A percentile compares a stretch with the other conserved stretches of the same genome.
Conservation (phyloP, 2,797 vertebrate species). For the Sardinella longiceps region DNA sequence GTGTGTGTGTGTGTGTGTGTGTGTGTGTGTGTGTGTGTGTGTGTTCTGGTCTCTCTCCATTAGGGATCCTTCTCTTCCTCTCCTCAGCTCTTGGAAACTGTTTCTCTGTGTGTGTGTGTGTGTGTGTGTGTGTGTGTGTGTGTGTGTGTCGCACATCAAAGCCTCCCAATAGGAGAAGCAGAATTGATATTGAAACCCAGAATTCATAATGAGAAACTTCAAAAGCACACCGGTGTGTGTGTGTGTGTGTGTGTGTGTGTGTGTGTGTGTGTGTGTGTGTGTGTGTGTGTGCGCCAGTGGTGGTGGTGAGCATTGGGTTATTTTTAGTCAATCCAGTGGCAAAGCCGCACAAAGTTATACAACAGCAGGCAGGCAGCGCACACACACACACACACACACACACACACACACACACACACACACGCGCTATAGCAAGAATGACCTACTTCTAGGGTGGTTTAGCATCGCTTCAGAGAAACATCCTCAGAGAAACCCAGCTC, state of each 20-base stretch:
- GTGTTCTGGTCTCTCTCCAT: background rate
- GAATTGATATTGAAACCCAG: slow-evolving; percentile 1
- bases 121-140: too few species aligned
- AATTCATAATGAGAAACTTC: background rate
- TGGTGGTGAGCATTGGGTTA: background rate
- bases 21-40: background rate
- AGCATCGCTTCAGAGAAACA: background rate
- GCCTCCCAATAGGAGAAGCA: background rate
- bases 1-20: too few species aligned
- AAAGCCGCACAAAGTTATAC: slow-evolving; percentile 1
- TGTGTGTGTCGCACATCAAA: background rate
- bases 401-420: too few species aligned
- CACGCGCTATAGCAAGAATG: background rate
- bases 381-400: too few species aligned
- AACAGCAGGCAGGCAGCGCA: background rate
- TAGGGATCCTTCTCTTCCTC: background rate
- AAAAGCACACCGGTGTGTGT: background rate
- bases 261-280: slow-evolving; percentile 7
- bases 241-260: slow-evolving; percentile 11
- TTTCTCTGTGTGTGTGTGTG: too few species aligned
- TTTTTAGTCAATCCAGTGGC: background rate
- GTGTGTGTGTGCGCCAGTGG: background rate
- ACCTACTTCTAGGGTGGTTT: background rate
- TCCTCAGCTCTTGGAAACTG: background rate
- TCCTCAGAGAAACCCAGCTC: background rate